phyloP scores from a whole-genome alignment of 2,797 vertebrate species.

The Chaetodon trifasciatus region DNA sequence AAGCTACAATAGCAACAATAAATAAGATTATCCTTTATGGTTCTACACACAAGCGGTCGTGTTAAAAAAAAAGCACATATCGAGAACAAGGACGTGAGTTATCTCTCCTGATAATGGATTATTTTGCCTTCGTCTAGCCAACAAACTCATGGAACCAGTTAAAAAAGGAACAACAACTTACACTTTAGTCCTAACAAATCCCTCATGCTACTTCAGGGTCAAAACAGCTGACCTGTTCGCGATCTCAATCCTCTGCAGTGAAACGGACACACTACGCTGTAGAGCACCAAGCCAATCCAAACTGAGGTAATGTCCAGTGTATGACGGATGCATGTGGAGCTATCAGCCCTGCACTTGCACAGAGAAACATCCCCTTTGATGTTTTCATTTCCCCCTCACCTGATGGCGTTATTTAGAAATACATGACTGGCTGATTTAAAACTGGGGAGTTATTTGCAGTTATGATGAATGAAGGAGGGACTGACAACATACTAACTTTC shows the following conservation, averaged over 20 bases:
- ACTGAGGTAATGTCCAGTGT: conserved; percentile 76
- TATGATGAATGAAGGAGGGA: conserved; percentile 27
- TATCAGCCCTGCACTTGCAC: conserved; percentile 58
- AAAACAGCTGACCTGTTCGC: conserved; percentile 45
- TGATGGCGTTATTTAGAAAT: conserved; percentile 50
- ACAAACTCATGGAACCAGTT: conserved; percentile 40
- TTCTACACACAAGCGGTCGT: conserved; percentile 40
- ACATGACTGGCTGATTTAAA: conserved; percentile 50
- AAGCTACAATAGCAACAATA: conserved; percentile 57
- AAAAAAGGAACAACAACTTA: conserved; percentile 53
- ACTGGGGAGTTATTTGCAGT: conserved; percentile 39
- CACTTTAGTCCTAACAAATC: conserved; percentile 49
- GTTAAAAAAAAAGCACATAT: conserved; percentile 37
- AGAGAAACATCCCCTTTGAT: conserved; percentile 49
- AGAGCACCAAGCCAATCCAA: conserved; percentile 66
- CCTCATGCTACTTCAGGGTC: conserved; percentile 70
- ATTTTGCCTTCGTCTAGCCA: conserved; percentile 52
- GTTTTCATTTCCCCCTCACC: conserved; percentile 34
- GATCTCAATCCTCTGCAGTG: conserved; percentile 53
- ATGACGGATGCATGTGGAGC: conserved; percentile 49
- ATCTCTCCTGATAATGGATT: conserved; percentile 55
- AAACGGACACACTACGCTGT: conserved; percentile 57
- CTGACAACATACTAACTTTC: conserved; percentile 46
- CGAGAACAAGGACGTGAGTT: conserved; percentile 50
- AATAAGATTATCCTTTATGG: conserved; percentile 32